A percentile compares a stretch with the other conserved stretches of the same genome.
Conservation (phyloP, 1,140 invertebrate genomes). For the Teleogryllus occipitalis region DNA sequence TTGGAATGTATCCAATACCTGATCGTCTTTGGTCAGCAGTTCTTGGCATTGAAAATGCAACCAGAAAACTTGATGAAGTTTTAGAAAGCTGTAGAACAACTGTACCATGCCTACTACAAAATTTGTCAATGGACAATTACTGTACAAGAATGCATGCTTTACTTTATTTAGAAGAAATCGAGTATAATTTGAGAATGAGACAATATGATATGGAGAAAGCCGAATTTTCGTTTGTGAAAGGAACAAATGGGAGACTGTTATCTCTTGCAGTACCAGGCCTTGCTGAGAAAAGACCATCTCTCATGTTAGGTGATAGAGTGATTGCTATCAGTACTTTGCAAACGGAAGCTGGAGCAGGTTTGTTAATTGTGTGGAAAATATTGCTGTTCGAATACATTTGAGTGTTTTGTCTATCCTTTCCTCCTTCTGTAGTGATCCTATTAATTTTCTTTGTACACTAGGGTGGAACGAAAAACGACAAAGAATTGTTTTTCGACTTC, state of each 20-base stretch:
- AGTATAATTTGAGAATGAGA: constrained; percentile 48
- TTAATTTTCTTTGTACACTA: neutral
- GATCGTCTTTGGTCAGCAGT: constrained; percentile 43
- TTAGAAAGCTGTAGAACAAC: constrained; percentile 31
- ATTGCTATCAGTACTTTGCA: constrained; percentile 34
- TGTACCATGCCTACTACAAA: constrained; percentile 41
- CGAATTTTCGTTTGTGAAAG: constrained; percentile 43
- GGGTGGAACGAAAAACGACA: too few relatives aligned
- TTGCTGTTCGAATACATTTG: too few relatives aligned
- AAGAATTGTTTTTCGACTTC: too few relatives aligned
- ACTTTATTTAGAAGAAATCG: constrained; percentile 68
- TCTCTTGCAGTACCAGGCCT: constrained; percentile 68
- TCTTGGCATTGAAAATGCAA: constrained; percentile 35
- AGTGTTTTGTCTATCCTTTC: too few relatives aligned
- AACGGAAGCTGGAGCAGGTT: neutral
- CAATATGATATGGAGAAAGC: constrained; percentile 60
- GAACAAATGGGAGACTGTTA: constrained; percentile 52
- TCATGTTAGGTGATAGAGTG: constrained; percentile 70
- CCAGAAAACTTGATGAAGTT: constrained; percentile 33
- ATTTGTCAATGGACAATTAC: constrained; percentile 48
- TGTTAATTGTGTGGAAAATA: neutral
- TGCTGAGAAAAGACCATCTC: constrained; percentile 72
- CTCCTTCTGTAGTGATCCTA: neutral
- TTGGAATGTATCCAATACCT: constrained; percentile 48
- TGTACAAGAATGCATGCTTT: constrained; percentile 56